A percentile compares a stretch with the other conserved stretches of the same genome.
Evolutionary conservation across 2,888 invertebrate genomes (phyloP).

Genomic region (Brassicogethes aeneus): DNA sequence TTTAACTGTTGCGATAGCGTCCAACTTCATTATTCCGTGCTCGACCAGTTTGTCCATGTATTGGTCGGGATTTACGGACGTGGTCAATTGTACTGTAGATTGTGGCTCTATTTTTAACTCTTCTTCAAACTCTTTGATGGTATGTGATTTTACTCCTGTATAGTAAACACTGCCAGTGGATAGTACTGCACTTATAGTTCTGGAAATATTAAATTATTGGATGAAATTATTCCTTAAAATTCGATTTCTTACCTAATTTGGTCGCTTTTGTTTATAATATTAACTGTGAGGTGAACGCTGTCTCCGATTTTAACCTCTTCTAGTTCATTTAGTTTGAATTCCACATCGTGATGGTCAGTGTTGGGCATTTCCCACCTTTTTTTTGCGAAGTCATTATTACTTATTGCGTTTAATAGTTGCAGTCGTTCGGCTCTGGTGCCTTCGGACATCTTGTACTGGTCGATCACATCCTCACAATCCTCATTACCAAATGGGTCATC

Average conservation of each 20-base stretch:
- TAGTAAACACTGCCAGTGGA: conserved; percentile 65
- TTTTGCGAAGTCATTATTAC: conserved; percentile 58
- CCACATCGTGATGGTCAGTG: conserved; percentile 50
- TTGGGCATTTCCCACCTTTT: conserved; percentile 33
- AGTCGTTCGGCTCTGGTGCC: conserved; percentile 65
- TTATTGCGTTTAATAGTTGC: conserved; percentile 65
- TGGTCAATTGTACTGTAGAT: conserved; percentile 42
- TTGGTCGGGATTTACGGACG: conserved; percentile 55
- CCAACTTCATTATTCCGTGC: conserved; percentile 71
- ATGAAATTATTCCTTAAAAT: too few relatives aligned
- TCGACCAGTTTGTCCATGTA: conserved; percentile 73
- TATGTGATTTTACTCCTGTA: conserved; percentile 62
- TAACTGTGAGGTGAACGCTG: conserved; percentile 56
- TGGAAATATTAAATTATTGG: too few relatives aligned
- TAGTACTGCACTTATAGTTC: conserved; percentile 55
- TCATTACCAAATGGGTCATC: conserved; percentile 63
- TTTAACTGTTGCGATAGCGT: conserved; percentile 65
- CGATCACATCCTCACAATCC: conserved; percentile 62
- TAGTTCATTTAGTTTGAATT: conserved; percentile 59
- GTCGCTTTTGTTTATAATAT: conserved; percentile 53
- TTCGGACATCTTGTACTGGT: conserved; percentile 62
- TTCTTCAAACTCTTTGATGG: conserved; percentile 61
- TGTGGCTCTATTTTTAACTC: conserved; percentile 54
- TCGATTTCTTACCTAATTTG: conserved; percentile 45
- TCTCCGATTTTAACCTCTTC: conserved; percentile 63